These are phyloP conservation scores for Chitala chitala DNA, from an alignment of 2,113 vertebrate genomes.

Conservation along the genomic window DNA sequence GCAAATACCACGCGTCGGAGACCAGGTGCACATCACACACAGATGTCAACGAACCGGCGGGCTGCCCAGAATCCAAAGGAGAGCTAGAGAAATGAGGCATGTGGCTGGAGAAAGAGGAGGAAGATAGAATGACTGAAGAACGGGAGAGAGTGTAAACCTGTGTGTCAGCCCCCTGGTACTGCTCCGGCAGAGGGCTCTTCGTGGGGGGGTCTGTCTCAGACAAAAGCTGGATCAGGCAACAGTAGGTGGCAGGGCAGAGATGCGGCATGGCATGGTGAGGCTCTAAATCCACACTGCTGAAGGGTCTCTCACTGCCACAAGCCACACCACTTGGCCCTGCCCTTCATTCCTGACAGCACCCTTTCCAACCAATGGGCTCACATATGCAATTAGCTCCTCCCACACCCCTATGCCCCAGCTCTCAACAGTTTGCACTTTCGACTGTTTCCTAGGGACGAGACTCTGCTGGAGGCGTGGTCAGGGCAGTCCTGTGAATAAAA, in stretches of 20 bases:
- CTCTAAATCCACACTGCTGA: conserved; percentile 18
- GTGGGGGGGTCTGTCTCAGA: conserved; percentile 21
- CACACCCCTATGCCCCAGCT: not conserved
- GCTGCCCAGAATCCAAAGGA: not conserved
- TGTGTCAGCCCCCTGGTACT: not conserved
- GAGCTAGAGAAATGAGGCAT: not conserved
- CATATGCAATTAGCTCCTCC: not conserved
- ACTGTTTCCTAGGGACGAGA: not conserved
- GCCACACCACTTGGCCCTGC: conserved; percentile 30
- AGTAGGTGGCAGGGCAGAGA: conserved; percentile 38
- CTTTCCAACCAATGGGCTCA: not conserved
- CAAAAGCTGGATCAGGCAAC: conserved; percentile 45
- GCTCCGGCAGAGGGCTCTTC: conserved; percentile 4
- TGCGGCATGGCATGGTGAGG: conserved; percentile 37
- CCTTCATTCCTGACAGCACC: conserved; percentile 34
- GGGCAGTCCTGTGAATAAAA: not conserved
- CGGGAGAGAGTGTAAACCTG: not conserved
- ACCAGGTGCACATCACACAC: too few species aligned
- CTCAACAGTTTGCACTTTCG: conserved; percentile 14
- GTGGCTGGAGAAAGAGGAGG: not conserved
- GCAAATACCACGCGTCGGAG: too few species aligned
- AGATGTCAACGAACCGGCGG: too few species aligned
- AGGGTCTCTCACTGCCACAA: conserved; percentile 25
- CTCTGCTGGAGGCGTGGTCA: not conserved
- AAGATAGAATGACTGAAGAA: not conserved